These are phyloP conservation scores for Irena cyanogastra DNA, from an alignment of 2,113 vertebrate genomes.

Conservation along the genomic window DNA sequence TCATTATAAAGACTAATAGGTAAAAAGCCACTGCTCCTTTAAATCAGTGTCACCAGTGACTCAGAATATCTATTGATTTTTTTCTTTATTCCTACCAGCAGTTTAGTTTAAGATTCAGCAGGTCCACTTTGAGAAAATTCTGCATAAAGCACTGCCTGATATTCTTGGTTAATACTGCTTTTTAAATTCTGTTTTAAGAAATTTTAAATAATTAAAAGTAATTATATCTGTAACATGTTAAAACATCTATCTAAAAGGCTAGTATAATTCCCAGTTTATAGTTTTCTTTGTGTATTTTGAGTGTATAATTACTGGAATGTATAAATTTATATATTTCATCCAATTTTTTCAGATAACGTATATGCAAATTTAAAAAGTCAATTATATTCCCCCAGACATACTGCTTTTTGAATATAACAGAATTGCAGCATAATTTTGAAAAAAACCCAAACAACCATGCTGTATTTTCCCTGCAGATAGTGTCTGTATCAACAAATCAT, in stretches of 20 bases:
- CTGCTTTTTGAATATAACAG: background rate
- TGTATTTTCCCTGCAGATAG: background rate
- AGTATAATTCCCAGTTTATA: background rate
- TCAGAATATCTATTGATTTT: slow-evolving; percentile 35
- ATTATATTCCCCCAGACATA: background rate
- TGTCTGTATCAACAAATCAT: background rate
- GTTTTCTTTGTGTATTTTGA: background rate
- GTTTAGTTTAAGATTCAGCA: slow-evolving; percentile 26
- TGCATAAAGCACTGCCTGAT: background rate
- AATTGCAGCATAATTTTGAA: background rate
- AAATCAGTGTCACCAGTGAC: slow-evolving; percentile 22
- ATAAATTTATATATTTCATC: background rate
- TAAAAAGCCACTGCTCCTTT: slow-evolving; percentile 19
- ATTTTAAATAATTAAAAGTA: background rate
- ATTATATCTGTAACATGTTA: background rate
- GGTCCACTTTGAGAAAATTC: background rate
- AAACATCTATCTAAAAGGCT: background rate
- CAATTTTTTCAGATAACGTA: background rate
- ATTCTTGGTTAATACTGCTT: background rate
- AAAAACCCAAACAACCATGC: background rate
- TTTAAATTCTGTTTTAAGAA: background rate
- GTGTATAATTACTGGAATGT: background rate
- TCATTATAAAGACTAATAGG: background rate
- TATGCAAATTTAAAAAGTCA: background rate
- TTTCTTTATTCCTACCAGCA: background rate